Base-by-base conservation (phyloP, 1,140 invertebrate genomes). In the Drosophila asahinai region DNA sequence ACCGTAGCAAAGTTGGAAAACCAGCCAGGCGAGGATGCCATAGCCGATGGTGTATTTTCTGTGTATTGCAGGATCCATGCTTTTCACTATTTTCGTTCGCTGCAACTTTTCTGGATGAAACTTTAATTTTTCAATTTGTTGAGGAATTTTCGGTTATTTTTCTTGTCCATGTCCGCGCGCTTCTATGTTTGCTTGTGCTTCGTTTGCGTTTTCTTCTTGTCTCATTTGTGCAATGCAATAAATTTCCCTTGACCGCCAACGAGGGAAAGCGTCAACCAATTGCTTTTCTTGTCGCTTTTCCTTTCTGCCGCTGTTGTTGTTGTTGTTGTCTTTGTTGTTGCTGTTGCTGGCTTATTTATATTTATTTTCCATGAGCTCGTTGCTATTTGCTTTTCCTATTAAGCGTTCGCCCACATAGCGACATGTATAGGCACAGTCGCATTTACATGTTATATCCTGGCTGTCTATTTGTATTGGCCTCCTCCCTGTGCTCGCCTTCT, bases 41-140 rank as follows among this genome's bases (percentile, higher is more conserved):
- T 19, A 27, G 36, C n/a, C 17, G 19, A 60, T 12, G 36, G 19
- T 55, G 33, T 25, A 57, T 40, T 43, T 66, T 61, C 15, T 52
- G 40, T 52, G 8, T 40, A 17, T 30, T 54, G 19, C 45, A 15
- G 71, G 45, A 73, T 42, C 71, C 71, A 74, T 74, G 57, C 58
- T 33, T 22, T 54, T 63, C 61, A 30, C 30, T 27, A 6, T 60
- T 38, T 74, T 47, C 45, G 45, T 58, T 57, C n/a, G 30, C 62
- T 64, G 27, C n/a, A 55, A 47, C 25, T 52, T 83, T 77, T 65
- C 30, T 22, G 60, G 51, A 48, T 78, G 49, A 82, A 87, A 87
- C 86, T 89, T 89, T 81, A 89, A 84, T 89, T 89, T 87, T 90
- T 89, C 84, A 89, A 89, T 89, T 89, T 89, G 86, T 75, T 84